A percentile compares a stretch with the other conserved stretches of the same genome.
Conservation (phyloP, 1,140 invertebrate species). For the Drosophila willistoni region DNA sequence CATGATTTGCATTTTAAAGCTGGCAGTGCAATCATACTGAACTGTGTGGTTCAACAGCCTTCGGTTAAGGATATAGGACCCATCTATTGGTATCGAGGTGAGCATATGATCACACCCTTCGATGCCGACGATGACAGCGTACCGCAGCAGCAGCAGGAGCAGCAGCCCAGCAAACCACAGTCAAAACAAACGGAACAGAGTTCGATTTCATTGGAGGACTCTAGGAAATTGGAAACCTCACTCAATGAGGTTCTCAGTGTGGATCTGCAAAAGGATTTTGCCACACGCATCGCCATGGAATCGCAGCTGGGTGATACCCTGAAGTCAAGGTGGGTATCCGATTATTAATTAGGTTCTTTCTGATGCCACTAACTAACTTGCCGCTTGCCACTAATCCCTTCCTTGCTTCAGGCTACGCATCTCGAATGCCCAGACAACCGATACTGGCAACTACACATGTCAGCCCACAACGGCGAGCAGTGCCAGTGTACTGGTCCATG, state of each 20-base stretch:
- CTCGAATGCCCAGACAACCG: conserved; percentile 87
- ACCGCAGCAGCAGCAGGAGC: background rate
- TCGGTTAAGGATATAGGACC: conserved; percentile 92
- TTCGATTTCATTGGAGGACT: background rate
- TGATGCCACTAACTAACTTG: conserved; percentile 9
- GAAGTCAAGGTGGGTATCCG: conserved; percentile 66
- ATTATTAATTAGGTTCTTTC: conserved; percentile 33
- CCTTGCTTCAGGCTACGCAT: conserved; percentile 64
- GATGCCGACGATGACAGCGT: conserved; percentile 73
- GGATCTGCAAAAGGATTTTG: conserved; percentile 70
- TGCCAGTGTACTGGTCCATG: conserved; percentile 93
- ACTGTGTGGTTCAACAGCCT: conserved; percentile 90
- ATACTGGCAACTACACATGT: conserved; percentile 94
- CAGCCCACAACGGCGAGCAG: conserved; percentile 91
- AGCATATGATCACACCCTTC: conserved; percentile 76
- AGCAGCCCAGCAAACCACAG: background rate
- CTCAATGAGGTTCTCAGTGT: conserved; percentile 58
- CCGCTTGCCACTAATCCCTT: conserved; percentile 13
- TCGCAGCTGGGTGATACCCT: conserved; percentile 76
- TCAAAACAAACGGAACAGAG: conserved; percentile 2
- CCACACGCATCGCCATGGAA: conserved; percentile 76
- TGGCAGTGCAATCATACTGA: conserved; percentile 91
- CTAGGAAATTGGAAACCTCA: conserved; percentile 26
- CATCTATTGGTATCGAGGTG: conserved; percentile 92
- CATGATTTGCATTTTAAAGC: conserved; percentile 92